Evolutionary conservation across 1,140 invertebrate species (phyloP).

Genomic region (Colletes gigas): DNA sequence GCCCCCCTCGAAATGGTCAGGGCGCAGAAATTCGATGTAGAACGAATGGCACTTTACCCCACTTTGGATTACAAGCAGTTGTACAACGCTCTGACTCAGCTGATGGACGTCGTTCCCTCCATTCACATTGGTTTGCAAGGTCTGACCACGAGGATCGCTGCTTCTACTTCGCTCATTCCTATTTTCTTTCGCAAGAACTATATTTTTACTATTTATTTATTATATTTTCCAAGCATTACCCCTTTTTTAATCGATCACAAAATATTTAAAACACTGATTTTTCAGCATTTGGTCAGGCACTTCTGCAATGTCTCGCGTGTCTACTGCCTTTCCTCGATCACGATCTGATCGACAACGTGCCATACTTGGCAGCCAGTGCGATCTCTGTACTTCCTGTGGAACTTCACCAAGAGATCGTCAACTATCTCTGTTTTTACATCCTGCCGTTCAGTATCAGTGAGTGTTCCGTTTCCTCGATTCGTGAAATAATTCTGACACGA

Average conservation of each 20-base stretch:
- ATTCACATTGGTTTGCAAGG: conserved; percentile 92
- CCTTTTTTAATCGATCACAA: not conserved
- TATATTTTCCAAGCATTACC: not conserved
- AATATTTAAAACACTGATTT: conserved; percentile 26
- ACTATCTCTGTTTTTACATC: conserved; percentile 97
- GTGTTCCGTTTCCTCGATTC: conserved; percentile 67
- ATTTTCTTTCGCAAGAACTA: not conserved
- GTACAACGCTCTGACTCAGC: conserved; percentile 91
- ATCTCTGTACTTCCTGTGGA: conserved; percentile 94
- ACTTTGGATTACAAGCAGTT: conserved; percentile 97
- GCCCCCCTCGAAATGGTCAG: conserved; percentile 95
- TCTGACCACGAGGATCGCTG: conserved; percentile 71
- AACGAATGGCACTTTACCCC: conserved; percentile 94
- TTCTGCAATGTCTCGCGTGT: conserved; percentile 94
- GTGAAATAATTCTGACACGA: not conserved
- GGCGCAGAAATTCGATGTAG: conserved; percentile 90
- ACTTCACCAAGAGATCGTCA: conserved; percentile 96
- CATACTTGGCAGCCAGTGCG: conserved; percentile 96
- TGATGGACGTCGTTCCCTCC: conserved; percentile 90
- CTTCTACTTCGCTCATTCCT: not conserved
- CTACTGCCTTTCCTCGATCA: conserved; percentile 97
- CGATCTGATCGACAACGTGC: conserved; percentile 96
- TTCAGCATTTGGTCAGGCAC: conserved; percentile 94
- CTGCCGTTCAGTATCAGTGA: conserved; percentile 97
- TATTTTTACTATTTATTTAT: too few relatives aligned